Evolutionary conservation across 2,113 vertebrate genomes (phyloP), one percentile per base, ranked within the genome.

Genomic region (Bucco capensis): DNA sequence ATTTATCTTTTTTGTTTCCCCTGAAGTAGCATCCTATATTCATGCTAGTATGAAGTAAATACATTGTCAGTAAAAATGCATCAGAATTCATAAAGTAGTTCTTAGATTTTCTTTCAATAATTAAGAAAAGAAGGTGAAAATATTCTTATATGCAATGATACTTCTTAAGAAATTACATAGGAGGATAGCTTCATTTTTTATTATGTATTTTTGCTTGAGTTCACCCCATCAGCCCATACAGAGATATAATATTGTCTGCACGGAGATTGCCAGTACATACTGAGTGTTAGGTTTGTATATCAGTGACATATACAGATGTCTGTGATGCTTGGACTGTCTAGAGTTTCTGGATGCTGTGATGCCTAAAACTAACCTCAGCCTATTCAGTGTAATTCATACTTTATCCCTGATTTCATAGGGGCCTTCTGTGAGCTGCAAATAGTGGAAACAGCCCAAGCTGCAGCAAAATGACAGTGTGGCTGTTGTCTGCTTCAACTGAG

Each of bases 11-110:
- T 38, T 71, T 42, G 40, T 49, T 33, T 24, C 2, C 37, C 40
- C 24, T 57, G 53, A 89, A 94, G 74, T 61, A 95, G 33, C 31
- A 72, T 91, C 56, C 64, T 80, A 46, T 84, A 60, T 76, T 91
- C 93, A 19, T 78, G 57, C 30, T 53, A 61, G 30, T 69, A 73
- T 51, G 89, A 81, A 94, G 42, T 77, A 31, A 80, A 90, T 31
- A 7, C 24, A n/a, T n/a, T 67, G 16, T 7, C 31, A 91, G 62
- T 44, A 78, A 83, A 96, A 80, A 90, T 19, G 24, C 61, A 83
- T 47, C 6, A 53, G 12, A 49, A 76, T 12, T 94, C 2, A n/a
- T 57, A 77, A 60, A 19, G n/a, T 54, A 54, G 49, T 69, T 75
- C 17, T 50, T 89, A 70, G 35, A 21, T 79, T 58, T 82, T 93